These are phyloP conservation scores for Mormyrus iriodes DNA, from an alignment of 2,113 vertebrate species.

Conservation along the genomic window DNA sequence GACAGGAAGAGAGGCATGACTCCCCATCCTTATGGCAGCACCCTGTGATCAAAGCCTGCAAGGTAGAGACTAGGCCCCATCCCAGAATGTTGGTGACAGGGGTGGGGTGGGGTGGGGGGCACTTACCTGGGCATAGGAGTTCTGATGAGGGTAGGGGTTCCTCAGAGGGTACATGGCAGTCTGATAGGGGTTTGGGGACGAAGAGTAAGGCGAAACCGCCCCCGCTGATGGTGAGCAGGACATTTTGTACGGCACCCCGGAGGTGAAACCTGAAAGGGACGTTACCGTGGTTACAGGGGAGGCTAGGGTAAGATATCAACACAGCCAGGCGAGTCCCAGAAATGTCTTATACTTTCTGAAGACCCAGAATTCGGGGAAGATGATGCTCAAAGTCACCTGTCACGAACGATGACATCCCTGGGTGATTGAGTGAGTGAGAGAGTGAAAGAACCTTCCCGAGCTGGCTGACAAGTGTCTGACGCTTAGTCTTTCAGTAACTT, in stretches of 20 bases:
- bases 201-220: constrained; percentile 83
- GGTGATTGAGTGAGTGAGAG: too few species aligned
- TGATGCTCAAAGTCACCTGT: background rate
- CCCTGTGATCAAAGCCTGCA: background rate
- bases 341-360: background rate
- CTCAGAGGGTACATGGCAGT: constrained; percentile 88
- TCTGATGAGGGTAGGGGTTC: constrained; percentile 95
- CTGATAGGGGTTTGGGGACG: constrained; percentile 85
- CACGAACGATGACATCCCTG: background rate
- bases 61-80: too few species aligned
- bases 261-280: constrained; percentile 72
- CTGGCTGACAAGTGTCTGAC: background rate
- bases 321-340: background rate
- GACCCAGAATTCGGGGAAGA: background rate
- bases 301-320: background rate
- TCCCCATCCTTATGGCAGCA: background rate
- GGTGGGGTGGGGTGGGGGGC: background rate
- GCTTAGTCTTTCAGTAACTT: background rate
- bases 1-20: constrained; percentile 38
- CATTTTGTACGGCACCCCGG: constrained; percentile 93
- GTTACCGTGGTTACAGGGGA: background rate
- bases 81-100: background rate
- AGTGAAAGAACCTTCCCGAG: background rate
- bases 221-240: constrained; percentile 93
- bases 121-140: constrained; percentile 87